Base-by-base conservation (phyloP, 2,797 vertebrate genomes). In the Cacajao melanocephalus region DNA sequence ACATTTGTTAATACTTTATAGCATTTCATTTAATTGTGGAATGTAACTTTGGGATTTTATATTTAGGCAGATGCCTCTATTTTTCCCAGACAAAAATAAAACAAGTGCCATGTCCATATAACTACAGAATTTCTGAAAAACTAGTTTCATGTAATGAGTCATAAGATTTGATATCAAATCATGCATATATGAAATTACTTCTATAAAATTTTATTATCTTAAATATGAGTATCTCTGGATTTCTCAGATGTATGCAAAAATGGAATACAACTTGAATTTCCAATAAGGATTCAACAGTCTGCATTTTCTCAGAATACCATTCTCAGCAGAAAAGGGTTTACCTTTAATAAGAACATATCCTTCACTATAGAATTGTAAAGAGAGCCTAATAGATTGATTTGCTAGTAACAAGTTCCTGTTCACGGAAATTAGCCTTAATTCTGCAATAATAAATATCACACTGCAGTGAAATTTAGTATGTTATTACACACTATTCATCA, bases 241-340 rank as follows among this genome's bases (percentile, higher is more conserved):
- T 75, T 95, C 14, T 93, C 41, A 93, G 20, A 57, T 85, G 48
- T 33, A 26, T 76, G 39, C n/a, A 85, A 55, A 97, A 79, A 50
- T 78, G 73, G 87, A 87, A 73, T 13, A 52, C 33, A 90, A 20
- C 11, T n/a, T 92, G 83, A 93, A n/a, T 93, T 93, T 92, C 8
- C 41, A 48, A 1, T 9, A 76, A 48, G 20, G 39, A 58, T 58
- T 57, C 41, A 93, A 4, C 3, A 30, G 33, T 28, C 11, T 8
- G 1, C 80, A 5, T 93, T 95, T 94, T 58, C 55, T 89, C 36
- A 95, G 36, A 90, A 75, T 24, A 50, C 33, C 7, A 24, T 94
- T 95, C 57, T 91, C 7, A 50, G 61, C 7, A 41, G 41, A 36
- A 6, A 3, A 70, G 75, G 19, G 10, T 88, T 96, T 87, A 58